phyloP scores from a whole-genome alignment of 2,888 invertebrate genomes.

The Ypsolopha scabrella region DNA sequence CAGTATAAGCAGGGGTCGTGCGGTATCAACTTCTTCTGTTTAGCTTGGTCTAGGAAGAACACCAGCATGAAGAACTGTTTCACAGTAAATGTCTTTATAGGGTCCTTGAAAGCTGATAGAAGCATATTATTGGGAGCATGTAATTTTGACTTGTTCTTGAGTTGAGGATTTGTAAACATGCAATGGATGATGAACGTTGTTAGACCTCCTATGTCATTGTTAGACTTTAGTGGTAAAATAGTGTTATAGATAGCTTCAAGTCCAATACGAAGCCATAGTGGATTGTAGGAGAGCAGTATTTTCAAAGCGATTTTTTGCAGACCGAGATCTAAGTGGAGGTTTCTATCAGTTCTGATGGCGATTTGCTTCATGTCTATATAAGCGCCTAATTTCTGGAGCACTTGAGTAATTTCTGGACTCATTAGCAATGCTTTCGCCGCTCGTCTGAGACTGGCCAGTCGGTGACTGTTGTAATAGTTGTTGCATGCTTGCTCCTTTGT shows the following conservation, averaged over 20 bases:
- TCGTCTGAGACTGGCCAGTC: conserved; percentile 75
- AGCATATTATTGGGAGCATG: conserved; percentile 70
- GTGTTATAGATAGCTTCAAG: conserved; percentile 88
- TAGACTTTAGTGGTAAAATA: conserved; percentile 79
- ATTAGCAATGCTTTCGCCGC: conserved; percentile 75
- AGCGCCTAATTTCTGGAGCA: conserved; percentile 76
- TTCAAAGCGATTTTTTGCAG: conserved; percentile 82
- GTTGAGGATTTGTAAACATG: conserved; percentile 80
- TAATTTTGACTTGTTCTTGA: conserved; percentile 72
- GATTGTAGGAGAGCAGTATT: conserved; percentile 86
- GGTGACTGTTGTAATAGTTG: conserved; percentile 74
- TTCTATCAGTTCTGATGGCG: conserved; percentile 79
- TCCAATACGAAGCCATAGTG: conserved; percentile 90
- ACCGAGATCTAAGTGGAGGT: conserved; percentile 86
- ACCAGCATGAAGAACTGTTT: conserved; percentile 87
- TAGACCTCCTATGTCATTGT: conserved; percentile 82
- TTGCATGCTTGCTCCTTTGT: conserved; percentile 78
- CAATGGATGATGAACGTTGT: conserved; percentile 81
- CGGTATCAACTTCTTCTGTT: conserved; percentile 80
- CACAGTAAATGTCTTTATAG: conserved; percentile 83
- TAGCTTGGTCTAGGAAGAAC: conserved; percentile 89
- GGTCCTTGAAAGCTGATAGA: conserved; percentile 74
- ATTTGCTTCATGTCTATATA: conserved; percentile 83
- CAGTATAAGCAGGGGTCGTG: conserved; percentile 93
- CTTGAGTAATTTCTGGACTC: conserved; percentile 70